Conservation (phyloP, 2,888 invertebrate genomes). For the Deroplatys truncata region DNA sequence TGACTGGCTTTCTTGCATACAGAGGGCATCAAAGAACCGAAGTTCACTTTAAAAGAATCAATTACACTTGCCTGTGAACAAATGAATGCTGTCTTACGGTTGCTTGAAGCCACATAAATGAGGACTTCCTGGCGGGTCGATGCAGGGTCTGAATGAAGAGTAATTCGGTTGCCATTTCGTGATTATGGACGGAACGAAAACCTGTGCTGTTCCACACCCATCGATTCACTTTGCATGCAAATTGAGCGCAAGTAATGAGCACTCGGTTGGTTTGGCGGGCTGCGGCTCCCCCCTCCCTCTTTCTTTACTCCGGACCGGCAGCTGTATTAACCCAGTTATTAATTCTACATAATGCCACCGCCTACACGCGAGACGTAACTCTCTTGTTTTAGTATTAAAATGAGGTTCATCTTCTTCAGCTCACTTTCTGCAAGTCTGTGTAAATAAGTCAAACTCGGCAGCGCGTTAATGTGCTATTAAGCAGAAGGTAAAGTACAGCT, state of each 20-base stretch:
- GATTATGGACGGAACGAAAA: background rate
- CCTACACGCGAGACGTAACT: background rate
- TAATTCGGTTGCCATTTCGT: slow-evolving; percentile 17
- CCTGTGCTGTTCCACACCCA: background rate
- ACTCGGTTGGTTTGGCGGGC: background rate
- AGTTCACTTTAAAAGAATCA: no score
- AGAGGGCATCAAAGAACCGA: no score
- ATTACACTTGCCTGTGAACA: background rate
- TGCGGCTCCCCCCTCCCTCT: background rate
- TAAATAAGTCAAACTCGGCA: no score
- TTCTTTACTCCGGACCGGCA: background rate
- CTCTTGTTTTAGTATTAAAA: background rate
- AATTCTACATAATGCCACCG: background rate
- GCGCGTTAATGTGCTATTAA: no score
- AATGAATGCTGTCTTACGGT: background rate
- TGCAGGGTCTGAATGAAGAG: slow-evolving; percentile 4
- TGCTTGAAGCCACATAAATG: background rate
- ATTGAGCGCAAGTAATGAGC: slow-evolving; percentile 19
- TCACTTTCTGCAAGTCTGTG: background rate
- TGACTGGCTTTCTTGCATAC: no score
- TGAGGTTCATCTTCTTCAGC: background rate
- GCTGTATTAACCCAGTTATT: slow-evolving; percentile 15
- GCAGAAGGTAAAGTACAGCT: no score
- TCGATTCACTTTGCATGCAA: slow-evolving; percentile 21
- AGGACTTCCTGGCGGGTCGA: background rate